These are phyloP conservation scores for Erpornis zantholeuca DNA, from an alignment of 2,113 vertebrate species.

Conservation along the genomic window DNA sequence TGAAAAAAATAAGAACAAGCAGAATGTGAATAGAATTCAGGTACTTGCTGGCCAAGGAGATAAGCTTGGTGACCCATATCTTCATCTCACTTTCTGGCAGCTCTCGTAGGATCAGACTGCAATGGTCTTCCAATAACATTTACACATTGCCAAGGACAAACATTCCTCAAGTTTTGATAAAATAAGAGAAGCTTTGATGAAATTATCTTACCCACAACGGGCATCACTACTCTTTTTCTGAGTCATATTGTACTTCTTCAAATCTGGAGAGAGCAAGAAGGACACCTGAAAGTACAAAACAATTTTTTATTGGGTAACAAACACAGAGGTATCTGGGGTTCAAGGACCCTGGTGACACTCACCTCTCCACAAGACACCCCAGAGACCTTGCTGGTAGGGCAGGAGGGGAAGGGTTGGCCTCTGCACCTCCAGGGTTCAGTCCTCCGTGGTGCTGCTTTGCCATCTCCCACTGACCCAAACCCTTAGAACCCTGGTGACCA, in stretches of 20 bases:
- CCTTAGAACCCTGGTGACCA: too few relatives aligned
- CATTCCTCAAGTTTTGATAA: not conserved
- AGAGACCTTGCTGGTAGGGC: not conserved
- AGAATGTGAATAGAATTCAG: not conserved
- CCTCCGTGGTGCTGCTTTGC: not conserved
- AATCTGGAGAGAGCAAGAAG: not conserved
- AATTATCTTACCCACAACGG: not conserved
- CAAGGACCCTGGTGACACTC: not conserved
- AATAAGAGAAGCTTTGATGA: not conserved
- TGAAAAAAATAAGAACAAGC: not conserved
- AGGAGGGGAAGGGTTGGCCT: not conserved
- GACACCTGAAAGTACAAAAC: not conserved
- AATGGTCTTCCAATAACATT: not conserved
- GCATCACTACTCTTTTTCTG: not conserved
- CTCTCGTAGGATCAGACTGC: not conserved
- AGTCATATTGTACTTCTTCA: not conserved
- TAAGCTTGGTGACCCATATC: not conserved
- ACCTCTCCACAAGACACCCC: not conserved
- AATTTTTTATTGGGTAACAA: not conserved
- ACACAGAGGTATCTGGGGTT: not conserved
- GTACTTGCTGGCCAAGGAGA: not conserved
- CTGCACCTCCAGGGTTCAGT: rapidly evolving
- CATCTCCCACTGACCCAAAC: not conserved
- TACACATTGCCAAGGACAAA: not conserved
- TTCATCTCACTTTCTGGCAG: not conserved